These are phyloP conservation scores for Noctua janthina DNA, from an alignment of 2,888 invertebrate species.

Conservation along the genomic window DNA sequence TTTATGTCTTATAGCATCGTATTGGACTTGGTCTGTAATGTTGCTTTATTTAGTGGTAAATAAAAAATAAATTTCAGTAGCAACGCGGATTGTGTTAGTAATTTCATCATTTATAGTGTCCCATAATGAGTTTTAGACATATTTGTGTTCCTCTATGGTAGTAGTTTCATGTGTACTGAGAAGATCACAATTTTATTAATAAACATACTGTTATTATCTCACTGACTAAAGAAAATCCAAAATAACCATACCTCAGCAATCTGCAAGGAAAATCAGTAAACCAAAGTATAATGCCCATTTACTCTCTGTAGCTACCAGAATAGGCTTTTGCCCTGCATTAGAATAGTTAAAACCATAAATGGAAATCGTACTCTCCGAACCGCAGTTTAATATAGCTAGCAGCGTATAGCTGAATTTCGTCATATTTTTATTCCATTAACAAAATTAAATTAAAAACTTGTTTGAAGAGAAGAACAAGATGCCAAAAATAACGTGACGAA, in stretches of 20 bases:
- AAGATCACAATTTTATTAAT: background rate
- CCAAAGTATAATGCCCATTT: background rate
- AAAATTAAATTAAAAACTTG: background rate
- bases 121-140: too few species aligned
- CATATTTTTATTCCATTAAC: background rate
- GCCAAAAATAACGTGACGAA: background rate
- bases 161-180: background rate
- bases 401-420: background rate
- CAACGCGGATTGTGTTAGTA: too few species aligned
- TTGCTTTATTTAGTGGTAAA: too few species aligned
- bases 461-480: background rate
- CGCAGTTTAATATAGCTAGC: background rate
- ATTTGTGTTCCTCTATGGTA: too few species aligned
- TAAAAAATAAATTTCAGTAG: too few species aligned
- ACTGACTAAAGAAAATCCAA: background rate
- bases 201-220: background rate
- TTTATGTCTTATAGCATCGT: too few species aligned
- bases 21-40: too few species aligned
- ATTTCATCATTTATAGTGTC: too few species aligned
- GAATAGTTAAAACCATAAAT: background rate
- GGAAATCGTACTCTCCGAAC: background rate
- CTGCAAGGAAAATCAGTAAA: background rate
- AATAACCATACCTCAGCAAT: background rate
- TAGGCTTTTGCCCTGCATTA: background rate
- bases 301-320: background rate